Conservation (phyloP, 1,140 invertebrate species). For the Penaeus vannamei region DNA sequence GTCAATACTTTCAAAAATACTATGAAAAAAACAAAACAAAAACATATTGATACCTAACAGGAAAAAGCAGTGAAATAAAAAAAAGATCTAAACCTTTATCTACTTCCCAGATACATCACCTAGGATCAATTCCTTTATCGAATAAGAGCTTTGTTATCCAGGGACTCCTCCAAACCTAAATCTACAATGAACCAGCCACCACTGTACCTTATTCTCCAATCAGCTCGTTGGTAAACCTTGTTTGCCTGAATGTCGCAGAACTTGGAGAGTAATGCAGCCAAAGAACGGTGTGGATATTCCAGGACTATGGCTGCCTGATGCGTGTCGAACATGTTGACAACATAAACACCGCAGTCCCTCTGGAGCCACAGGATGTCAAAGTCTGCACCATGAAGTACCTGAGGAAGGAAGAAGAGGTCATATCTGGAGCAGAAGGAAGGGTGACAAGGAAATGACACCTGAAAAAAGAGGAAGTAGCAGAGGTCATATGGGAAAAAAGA, state of each 20-base stretch:
- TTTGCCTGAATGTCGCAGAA: conserved; percentile 87
- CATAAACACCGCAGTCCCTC: conserved; percentile 92
- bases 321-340: conserved; percentile 99
- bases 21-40: no score
- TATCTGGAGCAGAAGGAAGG: neutral
- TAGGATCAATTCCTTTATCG: no score
- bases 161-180: no score
- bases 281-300: conserved; percentile 80
- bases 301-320: conserved; percentile 87
- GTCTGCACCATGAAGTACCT: conserved; percentile 94
- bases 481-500: neutral
- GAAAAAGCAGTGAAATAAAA: no score
- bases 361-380: conserved; percentile 95
- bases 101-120: no score
- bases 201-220: conserved; percentile 90
- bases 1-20: no score
- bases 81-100: no score
- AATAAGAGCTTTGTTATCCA: no score
- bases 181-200: neutral
- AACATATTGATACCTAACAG: no score
- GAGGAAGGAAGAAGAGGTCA: neutral
- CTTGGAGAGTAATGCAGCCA: conserved; percentile 84
- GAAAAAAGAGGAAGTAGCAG: neutral
- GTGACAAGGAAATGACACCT: conserved; percentile 27
- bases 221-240: conserved; percentile 94